Base-by-base conservation (phyloP, 2,113 vertebrate genomes). In the Cheilinus undulatus region DNA sequence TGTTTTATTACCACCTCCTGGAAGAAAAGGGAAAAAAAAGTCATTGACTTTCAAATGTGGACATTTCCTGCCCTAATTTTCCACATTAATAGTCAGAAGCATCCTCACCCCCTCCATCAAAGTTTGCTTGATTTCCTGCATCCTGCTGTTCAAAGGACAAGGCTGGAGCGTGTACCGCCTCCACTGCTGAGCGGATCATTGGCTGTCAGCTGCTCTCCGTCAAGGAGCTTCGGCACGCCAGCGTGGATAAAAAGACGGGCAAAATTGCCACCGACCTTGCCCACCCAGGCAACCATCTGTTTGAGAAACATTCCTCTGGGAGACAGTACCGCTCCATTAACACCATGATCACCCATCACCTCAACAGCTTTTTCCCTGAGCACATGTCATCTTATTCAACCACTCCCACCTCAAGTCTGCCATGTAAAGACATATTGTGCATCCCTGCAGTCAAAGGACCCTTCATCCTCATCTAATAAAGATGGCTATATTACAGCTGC, bases 261-360 rank as follows among this genome's bases (percentile, higher is more conserved):
- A 61, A 73, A 75, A 83, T 57, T 84, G 77, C 69, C 74, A 66
- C 73, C 51, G 34, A 80, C 73, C 80, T 88, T 76, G 68, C 75
- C 76, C 71, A 58, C 50, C 53, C 76, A 79, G 73, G 65, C 54
- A 84, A 78, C 73, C 73, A 86, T 85, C 73, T 88, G 84, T 88
- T 84, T 85, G 69, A 85, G 80, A 78, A 71, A 63, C 54, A 82
- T 67, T 80, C 78, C 68, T 68, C 68, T 60, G 75, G 69, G 84
- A 89, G 61, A 80, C 48, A 58, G 80, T 70, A 26, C 51, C 30
- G 78, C 42, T 83, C 81, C 76, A 89, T 89, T 91, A 91, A 78
- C 61, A 72, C 66, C 58, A 84, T 81, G 71, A 87, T 80, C 73
- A 83, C 78, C 69, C 60, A 79, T 86, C 79, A 88, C 61, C 74